Percentiles rank a stretch among this genome's conserved stretches.
phyloP scores from a whole-genome alignment of 2,888 invertebrate genomes.

The Pseudococcus jackbeardsleyi region DNA sequence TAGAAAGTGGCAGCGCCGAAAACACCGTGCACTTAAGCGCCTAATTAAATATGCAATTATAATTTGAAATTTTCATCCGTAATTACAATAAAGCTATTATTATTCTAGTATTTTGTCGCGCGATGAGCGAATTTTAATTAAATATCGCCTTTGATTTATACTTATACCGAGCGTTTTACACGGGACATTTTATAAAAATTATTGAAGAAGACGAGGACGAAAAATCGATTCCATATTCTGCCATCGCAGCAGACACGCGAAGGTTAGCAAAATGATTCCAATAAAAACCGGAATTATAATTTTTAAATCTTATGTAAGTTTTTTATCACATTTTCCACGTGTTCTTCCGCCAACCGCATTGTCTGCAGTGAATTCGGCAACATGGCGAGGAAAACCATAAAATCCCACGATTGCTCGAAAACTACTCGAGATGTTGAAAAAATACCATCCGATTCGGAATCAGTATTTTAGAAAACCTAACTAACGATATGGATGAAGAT shows the following conservation, averaged over 20 bases:
- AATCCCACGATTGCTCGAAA: not conserved
- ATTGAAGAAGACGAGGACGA: not conserved
- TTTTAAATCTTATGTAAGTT: not conserved
- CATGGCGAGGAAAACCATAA: not conserved
- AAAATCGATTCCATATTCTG: constrained; percentile 3
- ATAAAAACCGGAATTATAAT: constrained; percentile 25
- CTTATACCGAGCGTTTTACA: too few species aligned
- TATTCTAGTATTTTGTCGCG: not conserved
- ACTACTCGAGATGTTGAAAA: not conserved
- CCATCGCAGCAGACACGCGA: constrained; percentile 10
- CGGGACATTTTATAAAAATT: too few species aligned
- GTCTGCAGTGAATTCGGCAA: not conserved
- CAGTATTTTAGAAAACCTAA: not conserved
- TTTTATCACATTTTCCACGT: constrained; percentile 13
- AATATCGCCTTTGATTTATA: not conserved
- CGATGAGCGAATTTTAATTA: not conserved
- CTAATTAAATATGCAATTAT: constrained; percentile 44
- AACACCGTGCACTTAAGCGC: not conserved
- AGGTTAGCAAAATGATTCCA: not conserved
- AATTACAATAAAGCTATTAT: constrained; percentile 21
- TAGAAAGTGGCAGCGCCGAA: not conserved
- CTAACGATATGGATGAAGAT: not conserved
- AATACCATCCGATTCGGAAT: not conserved
- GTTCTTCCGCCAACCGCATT: not conserved
- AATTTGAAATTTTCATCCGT: not conserved